These are phyloP conservation scores for Lasius platythorax DNA, from an alignment of 2,888 invertebrate genomes.

Conservation along the genomic window DNA sequence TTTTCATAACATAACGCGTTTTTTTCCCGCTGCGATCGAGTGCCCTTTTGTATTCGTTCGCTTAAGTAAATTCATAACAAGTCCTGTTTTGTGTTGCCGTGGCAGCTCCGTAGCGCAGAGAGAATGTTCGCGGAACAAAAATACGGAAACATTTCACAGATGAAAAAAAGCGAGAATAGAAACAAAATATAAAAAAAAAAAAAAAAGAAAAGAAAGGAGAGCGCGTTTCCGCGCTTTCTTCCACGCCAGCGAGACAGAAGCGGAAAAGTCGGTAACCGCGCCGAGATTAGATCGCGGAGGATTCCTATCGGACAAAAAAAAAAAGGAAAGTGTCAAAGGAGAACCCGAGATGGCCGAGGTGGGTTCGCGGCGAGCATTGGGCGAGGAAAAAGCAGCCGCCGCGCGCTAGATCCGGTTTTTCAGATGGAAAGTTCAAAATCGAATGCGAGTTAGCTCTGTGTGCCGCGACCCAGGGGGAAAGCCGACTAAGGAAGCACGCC, in stretches of 20 bases:
- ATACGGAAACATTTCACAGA: constrained; percentile 22
- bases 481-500: constrained; percentile 14
- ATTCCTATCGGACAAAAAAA: constrained; percentile 25
- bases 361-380: constrained; percentile 7
- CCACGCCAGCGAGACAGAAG: background rate
- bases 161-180: constrained; percentile 1
- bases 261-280: constrained; percentile 25
- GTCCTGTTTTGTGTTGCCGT: constrained; percentile 22
- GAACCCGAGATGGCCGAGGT: constrained; percentile 36
- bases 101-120: background rate
- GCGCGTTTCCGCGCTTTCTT: constrained; percentile 18
- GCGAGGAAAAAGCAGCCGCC: constrained; percentile 51
- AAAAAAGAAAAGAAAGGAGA: background rate
- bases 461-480: constrained; percentile 24
- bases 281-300: constrained; percentile 39
- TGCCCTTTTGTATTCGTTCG: constrained; percentile 27
- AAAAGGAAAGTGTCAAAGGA: constrained; percentile 50
- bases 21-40: constrained; percentile 9
- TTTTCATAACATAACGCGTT: background rate
- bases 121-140: constrained; percentile 33
- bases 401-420: constrained; percentile 69
- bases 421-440: constrained; percentile 67
- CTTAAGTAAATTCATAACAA: constrained; percentile 49
- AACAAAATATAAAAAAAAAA: no score
- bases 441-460: constrained; percentile 47